These are phyloP conservation scores for Valencia hispanica DNA, from an alignment of 2,797 vertebrate genomes.

Conservation along the genomic window DNA sequence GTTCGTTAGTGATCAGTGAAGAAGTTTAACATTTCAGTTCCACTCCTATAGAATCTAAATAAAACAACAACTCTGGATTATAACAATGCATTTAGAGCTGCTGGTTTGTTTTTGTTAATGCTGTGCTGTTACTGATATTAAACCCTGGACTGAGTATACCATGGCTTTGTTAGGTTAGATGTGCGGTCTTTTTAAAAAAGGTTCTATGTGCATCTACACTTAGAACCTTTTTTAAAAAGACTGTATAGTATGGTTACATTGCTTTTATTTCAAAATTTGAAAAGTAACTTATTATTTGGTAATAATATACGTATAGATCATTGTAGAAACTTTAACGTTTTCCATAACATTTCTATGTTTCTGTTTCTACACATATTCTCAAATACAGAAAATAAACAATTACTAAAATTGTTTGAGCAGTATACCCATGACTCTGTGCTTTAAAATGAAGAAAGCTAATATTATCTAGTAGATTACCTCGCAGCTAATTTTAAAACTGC, in stretches of 20 bases:
- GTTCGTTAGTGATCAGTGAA: not conserved
- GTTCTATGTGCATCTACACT: too few relatives aligned
- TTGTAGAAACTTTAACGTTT: not conserved
- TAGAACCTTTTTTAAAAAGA: not conserved
- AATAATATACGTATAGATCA: not conserved
- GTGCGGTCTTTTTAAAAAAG: too few relatives aligned
- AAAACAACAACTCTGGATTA: not conserved
- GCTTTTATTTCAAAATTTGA: not conserved
- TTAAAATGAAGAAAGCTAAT: not conserved
- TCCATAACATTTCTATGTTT: not conserved
- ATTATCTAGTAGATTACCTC: not conserved
- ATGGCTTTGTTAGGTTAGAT: too few relatives aligned
- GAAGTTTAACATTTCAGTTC: not conserved
- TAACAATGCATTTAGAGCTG: not conserved
- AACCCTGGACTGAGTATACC: not conserved
- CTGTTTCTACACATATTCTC: not conserved
- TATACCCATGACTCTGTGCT: not conserved
- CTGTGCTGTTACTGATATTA: not conserved
- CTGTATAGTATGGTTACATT: not conserved
- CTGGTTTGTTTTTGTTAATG: not conserved
- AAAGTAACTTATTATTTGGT: not conserved
- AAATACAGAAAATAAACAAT: not conserved
- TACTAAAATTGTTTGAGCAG: not conserved
- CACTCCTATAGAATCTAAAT: not conserved
- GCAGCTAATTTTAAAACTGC: not conserved